Conservation (phyloP, 2,888 invertebrate species). For the Mesopsocus fuscifrons region DNA sequence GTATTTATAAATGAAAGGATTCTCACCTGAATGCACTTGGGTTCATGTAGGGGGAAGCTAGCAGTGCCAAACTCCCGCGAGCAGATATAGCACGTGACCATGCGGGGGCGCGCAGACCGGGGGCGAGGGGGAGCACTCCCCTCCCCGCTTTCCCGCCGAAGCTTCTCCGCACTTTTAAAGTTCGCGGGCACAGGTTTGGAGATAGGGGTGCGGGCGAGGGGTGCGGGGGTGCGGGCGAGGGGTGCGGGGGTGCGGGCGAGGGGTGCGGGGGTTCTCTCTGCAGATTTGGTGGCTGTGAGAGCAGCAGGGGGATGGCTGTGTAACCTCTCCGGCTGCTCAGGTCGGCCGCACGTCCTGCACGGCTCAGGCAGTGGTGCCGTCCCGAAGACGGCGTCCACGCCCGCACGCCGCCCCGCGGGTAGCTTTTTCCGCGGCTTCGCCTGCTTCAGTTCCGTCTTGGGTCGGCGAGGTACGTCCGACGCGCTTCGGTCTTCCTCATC, state of each 20-base stretch:
- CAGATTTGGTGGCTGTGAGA: slow-evolving; percentile 18
- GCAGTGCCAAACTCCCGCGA: slow-evolving; percentile 44
- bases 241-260: slow-evolving; percentile 10
- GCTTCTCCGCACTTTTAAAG: slow-evolving; percentile 18
- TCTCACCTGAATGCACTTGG: slow-evolving; percentile 39
- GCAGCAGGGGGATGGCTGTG: slow-evolving; percentile 36
- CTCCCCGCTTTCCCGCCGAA: slow-evolving; percentile 16
- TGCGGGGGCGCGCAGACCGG: slow-evolving; percentile 27
- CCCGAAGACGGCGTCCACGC: slow-evolving; percentile 13
- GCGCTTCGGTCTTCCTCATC: slow-evolving; percentile 13
- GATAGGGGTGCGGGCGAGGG: slow-evolving; percentile 10
- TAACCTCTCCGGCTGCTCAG: slow-evolving; percentile 45
- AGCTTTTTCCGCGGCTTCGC: slow-evolving; percentile 5
- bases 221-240: slow-evolving; percentile 15
- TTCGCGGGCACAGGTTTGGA: slow-evolving; percentile 8
- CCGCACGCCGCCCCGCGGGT: slow-evolving; percentile 7
- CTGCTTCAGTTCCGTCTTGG: background rate
- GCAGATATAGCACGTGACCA: slow-evolving; percentile 40
- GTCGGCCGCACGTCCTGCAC: slow-evolving; percentile 44
- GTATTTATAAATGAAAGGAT: too few species aligned
- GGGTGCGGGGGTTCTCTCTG: slow-evolving; percentile 13
- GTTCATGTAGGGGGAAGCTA: slow-evolving; percentile 43
- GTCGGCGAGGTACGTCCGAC: slow-evolving; percentile 12
- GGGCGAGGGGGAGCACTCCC: slow-evolving; percentile 21
- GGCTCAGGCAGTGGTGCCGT: slow-evolving; percentile 27